Evolutionary conservation across 2,888 invertebrate species (phyloP).

Genomic region (Scelioninae gen. 1): DNA sequence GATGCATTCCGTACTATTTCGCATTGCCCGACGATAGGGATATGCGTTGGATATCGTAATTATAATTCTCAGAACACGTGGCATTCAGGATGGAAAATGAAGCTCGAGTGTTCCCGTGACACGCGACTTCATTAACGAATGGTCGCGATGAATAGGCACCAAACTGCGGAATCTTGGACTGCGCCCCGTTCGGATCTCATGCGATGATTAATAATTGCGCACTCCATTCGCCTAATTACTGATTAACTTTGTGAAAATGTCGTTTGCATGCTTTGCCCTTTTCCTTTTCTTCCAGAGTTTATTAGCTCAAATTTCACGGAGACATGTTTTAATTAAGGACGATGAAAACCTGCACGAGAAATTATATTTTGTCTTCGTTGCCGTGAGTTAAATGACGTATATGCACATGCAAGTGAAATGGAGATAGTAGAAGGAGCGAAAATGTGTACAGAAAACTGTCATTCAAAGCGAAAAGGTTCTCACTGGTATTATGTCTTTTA

Average conservation of each 20-base stretch:
- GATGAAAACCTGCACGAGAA: constrained; percentile 42
- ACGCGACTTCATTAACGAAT: constrained; percentile 83
- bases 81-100: constrained; percentile 79
- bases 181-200: constrained; percentile 24
- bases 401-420: constrained; percentile 1
- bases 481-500: constrained; percentile 59
- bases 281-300: constrained; percentile 36
- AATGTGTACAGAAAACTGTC: constrained; percentile 59
- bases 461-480: constrained; percentile 53
- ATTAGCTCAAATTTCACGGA: constrained; percentile 62
- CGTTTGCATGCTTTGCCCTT: constrained; percentile 40
- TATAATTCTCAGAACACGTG: constrained; percentile 80
- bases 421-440: not conserved
- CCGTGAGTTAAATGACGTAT: constrained; percentile 42
- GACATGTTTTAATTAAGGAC: constrained; percentile 66
- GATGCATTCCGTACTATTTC: constrained; percentile 74
- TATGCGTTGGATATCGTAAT: constrained; percentile 81
- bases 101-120: constrained; percentile 77
- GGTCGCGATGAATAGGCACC: constrained; percentile 78
- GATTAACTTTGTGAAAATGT: constrained; percentile 69
- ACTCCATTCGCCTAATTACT: constrained; percentile 77
- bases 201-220: constrained; percentile 78
- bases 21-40: constrained; percentile 77
- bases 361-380: constrained; percentile 47
- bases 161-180: constrained; percentile 76